These are phyloP conservation scores for Thysanoteuthis rhombus DNA, from an alignment of 2,888 invertebrate genomes.

Conservation along the genomic window DNA sequence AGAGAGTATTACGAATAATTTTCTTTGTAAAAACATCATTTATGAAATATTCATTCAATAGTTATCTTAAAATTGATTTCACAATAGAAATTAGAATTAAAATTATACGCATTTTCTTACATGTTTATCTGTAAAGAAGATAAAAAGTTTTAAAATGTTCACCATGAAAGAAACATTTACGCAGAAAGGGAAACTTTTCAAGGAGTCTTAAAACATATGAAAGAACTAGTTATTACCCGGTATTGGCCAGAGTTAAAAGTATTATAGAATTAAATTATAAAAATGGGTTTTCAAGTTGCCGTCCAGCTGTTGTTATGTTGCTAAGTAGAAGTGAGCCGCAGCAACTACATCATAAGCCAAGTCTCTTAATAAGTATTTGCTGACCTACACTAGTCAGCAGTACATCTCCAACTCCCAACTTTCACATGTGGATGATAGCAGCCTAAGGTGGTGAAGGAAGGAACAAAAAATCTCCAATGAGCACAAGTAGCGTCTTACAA, in stretches of 20 bases:
- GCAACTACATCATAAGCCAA: background rate
- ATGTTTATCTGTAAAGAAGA: background rate
- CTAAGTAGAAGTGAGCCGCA: background rate
- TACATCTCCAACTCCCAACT: background rate
- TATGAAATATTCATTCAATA: background rate
- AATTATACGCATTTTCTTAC: background rate
- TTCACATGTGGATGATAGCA: background rate
- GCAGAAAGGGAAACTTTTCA: background rate
- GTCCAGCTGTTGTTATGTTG: background rate
- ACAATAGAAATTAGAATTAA: background rate
- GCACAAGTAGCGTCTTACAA: background rate
- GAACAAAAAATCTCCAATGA: background rate
- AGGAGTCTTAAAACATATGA: background rate
- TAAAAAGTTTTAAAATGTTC: background rate
- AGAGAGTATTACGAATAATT: no score
- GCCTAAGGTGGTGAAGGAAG: background rate
- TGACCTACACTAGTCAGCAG: background rate
- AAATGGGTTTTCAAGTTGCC: background rate
- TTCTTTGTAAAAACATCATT: background rate
- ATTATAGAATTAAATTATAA: background rate
- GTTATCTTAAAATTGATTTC: background rate
- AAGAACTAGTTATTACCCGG: no score
- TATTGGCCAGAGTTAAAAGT: background rate
- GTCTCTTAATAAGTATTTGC: background rate
- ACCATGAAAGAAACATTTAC: background rate